Conservation (phyloP, 2,888 invertebrate species). For the Platycheirus rosarum region DNA sequence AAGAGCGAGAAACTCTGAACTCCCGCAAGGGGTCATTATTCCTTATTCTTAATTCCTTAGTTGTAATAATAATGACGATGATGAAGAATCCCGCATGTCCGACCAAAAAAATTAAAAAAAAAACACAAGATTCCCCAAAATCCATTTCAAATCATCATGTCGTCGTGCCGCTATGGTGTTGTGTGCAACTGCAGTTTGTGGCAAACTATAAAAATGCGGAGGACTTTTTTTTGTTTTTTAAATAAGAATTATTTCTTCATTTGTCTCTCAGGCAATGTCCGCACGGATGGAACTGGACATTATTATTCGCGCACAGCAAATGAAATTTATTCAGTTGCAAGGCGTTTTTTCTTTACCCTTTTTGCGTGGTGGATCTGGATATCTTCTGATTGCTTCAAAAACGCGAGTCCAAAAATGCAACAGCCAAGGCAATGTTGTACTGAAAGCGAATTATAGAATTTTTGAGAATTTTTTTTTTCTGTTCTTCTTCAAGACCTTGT, state of each 20-base stretch:
- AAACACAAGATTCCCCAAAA: constrained; percentile 51
- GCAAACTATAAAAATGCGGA: background rate
- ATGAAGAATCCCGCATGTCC: constrained; percentile 52
- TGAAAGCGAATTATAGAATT: constrained; percentile 52
- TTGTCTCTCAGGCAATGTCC: constrained; percentile 46
- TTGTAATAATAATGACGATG: constrained; percentile 64
- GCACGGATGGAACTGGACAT: constrained; percentile 36
- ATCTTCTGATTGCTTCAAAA: constrained; percentile 48
- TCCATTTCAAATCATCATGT: constrained; percentile 41
- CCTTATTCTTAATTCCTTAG: constrained; percentile 60
- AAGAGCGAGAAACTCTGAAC: constrained; percentile 5
- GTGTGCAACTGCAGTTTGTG: background rate
- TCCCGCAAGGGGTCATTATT: constrained; percentile 55
- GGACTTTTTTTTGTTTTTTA: constrained; percentile 22
- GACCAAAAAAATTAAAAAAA: constrained; percentile 32
- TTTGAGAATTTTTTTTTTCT: constrained; percentile 44
- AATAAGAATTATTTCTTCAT: constrained; percentile 73
- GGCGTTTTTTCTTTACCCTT: constrained; percentile 32
- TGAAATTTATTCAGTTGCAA: constrained; percentile 69
- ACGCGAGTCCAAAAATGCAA: constrained; percentile 56
- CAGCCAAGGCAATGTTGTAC: constrained; percentile 33
- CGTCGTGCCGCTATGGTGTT: constrained; percentile 1
- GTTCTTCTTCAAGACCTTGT: too few species aligned
- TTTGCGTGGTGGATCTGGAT: constrained; percentile 31
- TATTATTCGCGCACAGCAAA: constrained; percentile 41